Evolutionary conservation across 2,113 vertebrate species (phyloP).

Genomic region (Hemicordylus capensis): DNA sequence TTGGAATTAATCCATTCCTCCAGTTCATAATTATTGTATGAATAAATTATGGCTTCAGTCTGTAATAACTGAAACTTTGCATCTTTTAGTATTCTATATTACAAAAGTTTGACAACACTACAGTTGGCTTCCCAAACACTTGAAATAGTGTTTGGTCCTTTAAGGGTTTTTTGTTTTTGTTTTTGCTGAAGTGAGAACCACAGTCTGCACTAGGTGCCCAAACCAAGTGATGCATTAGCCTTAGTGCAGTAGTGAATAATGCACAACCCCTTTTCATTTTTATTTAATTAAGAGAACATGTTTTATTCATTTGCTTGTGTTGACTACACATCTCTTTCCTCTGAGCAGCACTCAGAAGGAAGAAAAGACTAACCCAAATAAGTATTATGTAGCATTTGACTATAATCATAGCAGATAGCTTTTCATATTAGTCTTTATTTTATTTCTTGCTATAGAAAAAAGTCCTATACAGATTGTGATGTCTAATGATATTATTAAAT

Average conservation of each 20-base stretch:
- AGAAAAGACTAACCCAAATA: neutral
- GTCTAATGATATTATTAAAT: too few species aligned
- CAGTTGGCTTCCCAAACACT: neutral
- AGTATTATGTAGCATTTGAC: conserved; percentile 18
- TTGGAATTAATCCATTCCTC: neutral
- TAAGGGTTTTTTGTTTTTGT: conserved; percentile 32
- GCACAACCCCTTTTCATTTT: conserved; percentile 54
- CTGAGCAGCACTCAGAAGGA: neutral
- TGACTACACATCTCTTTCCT: conserved; percentile 27
- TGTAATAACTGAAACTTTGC: neutral
- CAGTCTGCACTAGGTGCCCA: conserved; percentile 28
- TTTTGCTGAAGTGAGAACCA: neutral
- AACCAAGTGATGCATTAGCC: neutral
- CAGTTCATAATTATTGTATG: neutral
- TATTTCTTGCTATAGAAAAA: neutral
- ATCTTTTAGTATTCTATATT: neutral
- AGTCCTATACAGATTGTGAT: neutral
- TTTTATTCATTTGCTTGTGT: conserved; percentile 56
- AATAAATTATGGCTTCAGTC: neutral
- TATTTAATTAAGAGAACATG: conserved; percentile 59
- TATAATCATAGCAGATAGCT: neutral
- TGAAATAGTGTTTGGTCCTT: neutral
- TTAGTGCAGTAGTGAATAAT: conserved; percentile 50
- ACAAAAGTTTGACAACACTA: neutral
- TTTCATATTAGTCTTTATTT: neutral